Percentiles rank a stretch among this genome's conserved stretches.
These are phyloP conservation scores for Carassius carassius DNA, from an alignment of 2,113 vertebrate species.

Conservation along the genomic window DNA sequence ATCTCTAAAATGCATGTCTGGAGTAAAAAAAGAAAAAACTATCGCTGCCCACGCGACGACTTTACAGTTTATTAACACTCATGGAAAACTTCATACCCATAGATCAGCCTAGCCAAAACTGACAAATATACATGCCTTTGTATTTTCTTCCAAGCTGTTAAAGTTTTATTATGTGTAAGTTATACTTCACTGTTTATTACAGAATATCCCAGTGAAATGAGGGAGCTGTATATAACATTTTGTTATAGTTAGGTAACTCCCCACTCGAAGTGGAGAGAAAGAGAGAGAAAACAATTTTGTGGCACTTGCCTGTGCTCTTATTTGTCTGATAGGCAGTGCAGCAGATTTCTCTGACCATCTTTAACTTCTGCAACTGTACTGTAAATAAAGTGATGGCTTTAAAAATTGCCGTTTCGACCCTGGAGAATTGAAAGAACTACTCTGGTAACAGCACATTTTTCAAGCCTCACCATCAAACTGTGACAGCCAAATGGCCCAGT, in stretches of 20 bases:
- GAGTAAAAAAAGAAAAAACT: background rate
- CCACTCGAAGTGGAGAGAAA: background rate
- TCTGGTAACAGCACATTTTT: slow-evolving; percentile 51
- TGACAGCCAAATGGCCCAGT: slow-evolving; percentile 28
- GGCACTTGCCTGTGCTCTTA: slow-evolving; percentile 31
- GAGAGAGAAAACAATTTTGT: slow-evolving; percentile 47
- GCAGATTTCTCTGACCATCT: slow-evolving; percentile 50
- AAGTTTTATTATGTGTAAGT: background rate
- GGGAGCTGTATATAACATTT: slow-evolving; percentile 19
- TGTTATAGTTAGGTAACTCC: background rate
- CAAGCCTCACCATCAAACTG: slow-evolving; percentile 49
- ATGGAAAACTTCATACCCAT: background rate
- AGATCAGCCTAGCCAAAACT: background rate
- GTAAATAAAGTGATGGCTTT: slow-evolving; percentile 57
- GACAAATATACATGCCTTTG: background rate
- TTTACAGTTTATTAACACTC: slow-evolving; percentile 11
- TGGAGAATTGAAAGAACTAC: slow-evolving; percentile 53
- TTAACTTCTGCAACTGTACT: slow-evolving; percentile 44
- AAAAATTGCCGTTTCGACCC: slow-evolving; percentile 58
- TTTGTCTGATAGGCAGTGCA: slow-evolving; percentile 53
- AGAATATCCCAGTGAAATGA: slow-evolving; percentile 22
- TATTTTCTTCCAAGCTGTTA: background rate
- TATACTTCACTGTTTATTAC: background rate
- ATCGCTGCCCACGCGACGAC: background rate
- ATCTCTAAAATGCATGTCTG: slow-evolving; percentile 1